Conservation (phyloP, 2,888 invertebrate genomes). For the Parasteatoda lunata region DNA sequence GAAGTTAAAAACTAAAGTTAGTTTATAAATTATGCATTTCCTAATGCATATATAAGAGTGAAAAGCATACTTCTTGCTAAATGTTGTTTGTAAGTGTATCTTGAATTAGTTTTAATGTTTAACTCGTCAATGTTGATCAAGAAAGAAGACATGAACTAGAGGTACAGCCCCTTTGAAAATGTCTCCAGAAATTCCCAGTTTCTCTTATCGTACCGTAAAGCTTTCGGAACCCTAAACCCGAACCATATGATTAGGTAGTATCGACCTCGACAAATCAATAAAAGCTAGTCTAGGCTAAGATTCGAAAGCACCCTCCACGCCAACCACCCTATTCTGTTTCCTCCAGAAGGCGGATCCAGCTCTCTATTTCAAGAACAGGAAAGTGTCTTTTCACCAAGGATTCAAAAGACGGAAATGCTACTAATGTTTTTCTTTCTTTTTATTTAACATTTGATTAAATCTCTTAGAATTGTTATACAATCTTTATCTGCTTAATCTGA, state of each 20-base stretch:
- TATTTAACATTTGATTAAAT: too few species aligned
- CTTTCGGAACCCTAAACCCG: conserved; percentile 35
- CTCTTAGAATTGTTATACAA: too few species aligned
- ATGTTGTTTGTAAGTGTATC: not conserved
- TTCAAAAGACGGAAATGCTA: too few species aligned
- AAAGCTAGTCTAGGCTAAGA: conserved; percentile 57
- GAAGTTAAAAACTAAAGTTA: not conserved
- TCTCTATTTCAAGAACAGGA: conserved; percentile 25
- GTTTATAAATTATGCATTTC: not conserved
- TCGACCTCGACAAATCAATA: conserved; percentile 66
- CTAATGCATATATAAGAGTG: not conserved
- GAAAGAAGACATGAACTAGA: conserved; percentile 16
- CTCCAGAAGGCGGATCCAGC: conserved; percentile 44
- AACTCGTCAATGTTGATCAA: not conserved
- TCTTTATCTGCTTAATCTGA: too few species aligned
- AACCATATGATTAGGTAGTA: conserved; percentile 64
- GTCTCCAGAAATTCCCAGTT: conserved; percentile 43
- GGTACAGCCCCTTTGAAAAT: conserved; percentile 23
- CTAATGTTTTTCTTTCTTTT: too few species aligned
- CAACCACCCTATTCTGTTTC: not conserved
- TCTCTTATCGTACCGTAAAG: conserved; percentile 40
- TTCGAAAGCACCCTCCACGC: conserved; percentile 41
- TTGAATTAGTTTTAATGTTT: not conserved
- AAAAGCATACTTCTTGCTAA: not conserved
- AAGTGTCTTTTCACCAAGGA: not conserved